phyloP scores from a whole-genome alignment of 2,113 vertebrate genomes.

The Gallinago jamesoni region DNA sequence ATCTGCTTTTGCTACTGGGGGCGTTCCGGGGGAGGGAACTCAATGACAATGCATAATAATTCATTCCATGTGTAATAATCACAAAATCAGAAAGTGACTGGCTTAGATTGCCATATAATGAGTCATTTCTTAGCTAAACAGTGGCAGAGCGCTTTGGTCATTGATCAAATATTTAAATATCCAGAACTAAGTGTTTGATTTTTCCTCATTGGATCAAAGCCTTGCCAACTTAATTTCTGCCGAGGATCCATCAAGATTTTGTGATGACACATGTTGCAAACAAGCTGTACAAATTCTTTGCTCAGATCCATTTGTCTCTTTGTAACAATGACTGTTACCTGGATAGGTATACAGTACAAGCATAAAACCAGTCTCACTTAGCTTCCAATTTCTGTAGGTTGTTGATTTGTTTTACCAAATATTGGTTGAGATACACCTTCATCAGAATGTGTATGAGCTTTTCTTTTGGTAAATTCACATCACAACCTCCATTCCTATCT shows the following conservation, averaged over 20 bases:
- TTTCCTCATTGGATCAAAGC: constrained; percentile 36
- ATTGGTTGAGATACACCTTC: background rate
- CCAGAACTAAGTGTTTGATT: constrained; percentile 52
- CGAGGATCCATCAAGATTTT: constrained; percentile 53
- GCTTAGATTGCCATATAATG: constrained; percentile 32
- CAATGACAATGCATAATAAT: constrained; percentile 12
- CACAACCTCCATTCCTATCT: background rate
- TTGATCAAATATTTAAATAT: constrained; percentile 59
- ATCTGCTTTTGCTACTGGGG: constrained; percentile 14
- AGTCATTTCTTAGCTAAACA: constrained; percentile 56
- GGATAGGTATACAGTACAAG: background rate
- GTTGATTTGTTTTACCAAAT: constrained; percentile 14
- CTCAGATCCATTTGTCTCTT: background rate
- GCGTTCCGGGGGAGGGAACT: background rate
- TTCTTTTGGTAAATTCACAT: background rate
- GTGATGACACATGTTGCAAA: constrained; percentile 30
- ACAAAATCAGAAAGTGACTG: constrained; percentile 25
- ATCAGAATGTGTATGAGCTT: background rate
- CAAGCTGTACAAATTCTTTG: constrained; percentile 14
- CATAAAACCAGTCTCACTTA: background rate
- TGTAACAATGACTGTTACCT: background rate
- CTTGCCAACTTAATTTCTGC: constrained; percentile 41
- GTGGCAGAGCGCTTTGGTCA: constrained; percentile 36
- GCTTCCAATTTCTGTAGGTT: background rate
- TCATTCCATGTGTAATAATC: background rate